Evolutionary conservation across 2,113 vertebrate genomes (phyloP).

Genomic region (Theristicus caerulescens): DNA sequence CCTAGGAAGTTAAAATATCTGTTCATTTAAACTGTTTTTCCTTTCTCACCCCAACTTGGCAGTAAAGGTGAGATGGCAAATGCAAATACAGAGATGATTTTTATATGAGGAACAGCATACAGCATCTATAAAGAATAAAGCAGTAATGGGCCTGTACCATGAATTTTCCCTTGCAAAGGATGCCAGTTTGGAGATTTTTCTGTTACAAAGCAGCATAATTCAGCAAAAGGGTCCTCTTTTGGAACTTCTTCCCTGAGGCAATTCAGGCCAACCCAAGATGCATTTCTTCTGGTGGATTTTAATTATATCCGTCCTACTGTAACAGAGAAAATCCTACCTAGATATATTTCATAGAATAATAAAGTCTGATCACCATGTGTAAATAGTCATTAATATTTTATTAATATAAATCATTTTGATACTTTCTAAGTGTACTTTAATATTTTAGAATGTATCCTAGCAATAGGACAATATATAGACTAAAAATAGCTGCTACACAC

Average conservation of each 20-base stretch:
- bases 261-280: not conserved
- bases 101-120: not conserved
- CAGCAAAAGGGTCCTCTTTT: not conserved
- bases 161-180: not conserved
- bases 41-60: not conserved
- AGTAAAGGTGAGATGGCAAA: not conserved
- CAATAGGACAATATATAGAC: not conserved
- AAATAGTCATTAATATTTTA: constrained; percentile 10
- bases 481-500: not conserved
- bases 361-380: not conserved
- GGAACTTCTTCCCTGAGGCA: not conserved
- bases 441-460: not conserved
- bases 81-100: not conserved
- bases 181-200: not conserved
- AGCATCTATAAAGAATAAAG: not conserved
- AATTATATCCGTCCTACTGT: not conserved
- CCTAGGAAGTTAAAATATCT: not conserved
- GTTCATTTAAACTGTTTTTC: not conserved
- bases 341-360: not conserved
- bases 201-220: not conserved
- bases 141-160: not conserved
- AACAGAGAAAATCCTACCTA: not conserved
- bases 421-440: not conserved
- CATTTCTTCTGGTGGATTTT: not conserved
- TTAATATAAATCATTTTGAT: not conserved